Conservation (phyloP, 2,888 invertebrate genomes). For the Agrochola macilenta region DNA sequence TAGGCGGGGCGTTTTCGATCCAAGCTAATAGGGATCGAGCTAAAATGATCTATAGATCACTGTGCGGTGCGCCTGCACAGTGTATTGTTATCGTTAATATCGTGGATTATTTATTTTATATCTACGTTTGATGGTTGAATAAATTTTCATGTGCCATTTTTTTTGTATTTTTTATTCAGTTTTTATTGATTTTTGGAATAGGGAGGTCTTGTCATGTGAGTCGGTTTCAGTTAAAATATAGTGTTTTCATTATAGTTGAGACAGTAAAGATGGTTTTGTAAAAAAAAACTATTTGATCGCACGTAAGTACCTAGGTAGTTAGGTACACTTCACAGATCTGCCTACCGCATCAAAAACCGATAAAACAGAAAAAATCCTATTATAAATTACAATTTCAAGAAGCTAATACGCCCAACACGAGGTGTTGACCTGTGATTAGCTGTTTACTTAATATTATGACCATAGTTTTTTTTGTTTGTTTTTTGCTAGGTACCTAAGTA, state of each 20-base stretch:
- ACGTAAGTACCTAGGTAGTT: neutral
- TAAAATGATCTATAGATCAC: slow-evolving; percentile 90
- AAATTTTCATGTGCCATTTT: slow-evolving; percentile 80
- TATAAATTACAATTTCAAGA: neutral
- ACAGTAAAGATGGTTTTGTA: neutral
- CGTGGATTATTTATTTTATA: slow-evolving; percentile 87
- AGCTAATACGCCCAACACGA: neutral
- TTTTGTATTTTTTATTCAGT: slow-evolving; percentile 63
- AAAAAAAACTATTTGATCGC: neutral
- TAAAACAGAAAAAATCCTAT: neutral
- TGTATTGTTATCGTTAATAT: slow-evolving; percentile 88
- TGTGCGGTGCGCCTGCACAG: slow-evolving; percentile 80
- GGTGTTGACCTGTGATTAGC: neutral
- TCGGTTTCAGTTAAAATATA: slow-evolving; percentile 5
- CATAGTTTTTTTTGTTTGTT: no score
- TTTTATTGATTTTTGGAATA: slow-evolving; percentile 71
- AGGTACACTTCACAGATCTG: neutral
- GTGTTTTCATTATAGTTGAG: slow-evolving; percentile 23
- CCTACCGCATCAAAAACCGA: neutral
- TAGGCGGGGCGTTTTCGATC: slow-evolving; percentile 84
- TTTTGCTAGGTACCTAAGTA: no score
- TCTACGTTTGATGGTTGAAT: slow-evolving; percentile 86
- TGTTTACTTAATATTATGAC: no score
- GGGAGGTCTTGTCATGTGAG: slow-evolving; percentile 65
- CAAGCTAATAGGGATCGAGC: slow-evolving; percentile 89